Percentiles rank a stretch among this genome's conserved stretches.
Conservation (phyloP, 2,888 invertebrate genomes). For the Nymphalis c-album region DNA sequence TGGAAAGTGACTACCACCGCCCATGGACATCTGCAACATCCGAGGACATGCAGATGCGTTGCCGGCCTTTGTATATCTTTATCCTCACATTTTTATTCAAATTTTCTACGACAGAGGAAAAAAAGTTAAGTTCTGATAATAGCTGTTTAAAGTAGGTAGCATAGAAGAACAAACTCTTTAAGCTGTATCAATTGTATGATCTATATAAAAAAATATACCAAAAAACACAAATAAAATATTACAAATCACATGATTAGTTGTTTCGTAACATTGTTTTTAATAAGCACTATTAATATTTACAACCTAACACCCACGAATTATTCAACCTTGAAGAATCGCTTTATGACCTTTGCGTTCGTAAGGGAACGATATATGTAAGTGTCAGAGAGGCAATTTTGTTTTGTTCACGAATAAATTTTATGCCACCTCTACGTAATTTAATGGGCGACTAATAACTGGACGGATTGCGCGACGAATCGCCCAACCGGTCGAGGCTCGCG, state of each 20-base stretch:
- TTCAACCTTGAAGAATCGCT: conserved; percentile 37
- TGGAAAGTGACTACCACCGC: no score
- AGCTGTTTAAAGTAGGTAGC: no score
- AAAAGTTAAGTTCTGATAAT: no score
- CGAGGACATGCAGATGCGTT: no score
- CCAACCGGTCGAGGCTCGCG: conserved; percentile 44
- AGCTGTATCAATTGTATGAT: no score
- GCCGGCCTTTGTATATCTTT: no score
- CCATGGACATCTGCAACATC: no score
- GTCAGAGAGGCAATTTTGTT: conserved; percentile 60
- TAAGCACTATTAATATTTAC: conserved; percentile 26
- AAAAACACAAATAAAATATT: not conserved
- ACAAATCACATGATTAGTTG: conserved; percentile 1
- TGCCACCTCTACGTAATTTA: conserved; percentile 63
- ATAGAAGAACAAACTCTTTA: no score
- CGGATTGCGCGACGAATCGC: conserved; percentile 59
- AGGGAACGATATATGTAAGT: conserved; percentile 40
- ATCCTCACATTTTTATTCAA: no score
- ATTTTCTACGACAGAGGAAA: no score
- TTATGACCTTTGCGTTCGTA: conserved; percentile 38
- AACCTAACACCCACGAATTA: conserved; percentile 41
- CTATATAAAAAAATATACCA: no score
- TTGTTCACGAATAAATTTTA: conserved; percentile 58
- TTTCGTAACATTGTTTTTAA: conserved; percentile 13
- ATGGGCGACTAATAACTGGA: conserved; percentile 61